These are phyloP conservation scores for Nothocercus nigrocapillus DNA, from an alignment of 2,113 vertebrate genomes.

Conservation along the genomic window DNA sequence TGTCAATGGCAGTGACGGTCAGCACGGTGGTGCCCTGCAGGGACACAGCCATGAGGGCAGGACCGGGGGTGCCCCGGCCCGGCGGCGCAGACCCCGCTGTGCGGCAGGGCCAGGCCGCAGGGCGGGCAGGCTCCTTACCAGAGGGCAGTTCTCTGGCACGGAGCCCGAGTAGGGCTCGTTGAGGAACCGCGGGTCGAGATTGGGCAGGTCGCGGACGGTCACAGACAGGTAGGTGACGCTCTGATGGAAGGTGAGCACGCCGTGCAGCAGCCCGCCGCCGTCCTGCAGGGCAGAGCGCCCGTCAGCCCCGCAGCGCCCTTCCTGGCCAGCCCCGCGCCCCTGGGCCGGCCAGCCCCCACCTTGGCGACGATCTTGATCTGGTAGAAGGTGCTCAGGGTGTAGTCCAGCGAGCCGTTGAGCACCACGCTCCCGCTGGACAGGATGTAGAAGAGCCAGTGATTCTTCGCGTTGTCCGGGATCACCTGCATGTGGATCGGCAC, in stretches of 20 bases:
- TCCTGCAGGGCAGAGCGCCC: conserved; percentile 20
- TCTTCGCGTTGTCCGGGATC: neutral
- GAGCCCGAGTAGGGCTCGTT: neutral
- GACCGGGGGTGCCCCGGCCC: neutral
- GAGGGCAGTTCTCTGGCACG: neutral
- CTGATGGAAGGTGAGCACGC: neutral
- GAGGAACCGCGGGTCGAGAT: conserved; percentile 51
- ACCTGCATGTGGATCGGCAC: conserved; percentile 18
- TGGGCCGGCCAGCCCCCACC: neutral
- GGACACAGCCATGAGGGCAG: neutral
- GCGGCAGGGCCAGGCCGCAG: rapidly evolving
- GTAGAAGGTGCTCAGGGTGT: conserved; percentile 52
- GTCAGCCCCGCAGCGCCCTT: neutral
- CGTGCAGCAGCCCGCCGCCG: neutral
- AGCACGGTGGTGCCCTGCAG: conserved; percentile 42
- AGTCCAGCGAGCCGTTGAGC: conserved; percentile 57
- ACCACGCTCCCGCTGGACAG: conserved; percentile 8
- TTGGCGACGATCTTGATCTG: conserved; percentile 43
- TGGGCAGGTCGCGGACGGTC: neutral
- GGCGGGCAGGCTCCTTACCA: neutral
- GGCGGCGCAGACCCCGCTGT: neutral
- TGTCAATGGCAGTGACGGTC: conserved; percentile 12
- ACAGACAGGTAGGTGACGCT: conserved; percentile 31
- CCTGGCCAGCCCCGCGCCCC: neutral
- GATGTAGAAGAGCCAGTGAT: conserved; percentile 45